Evolutionary conservation across 2,113 vertebrate species (phyloP).

Genomic region (Zapornia atra): DNA sequence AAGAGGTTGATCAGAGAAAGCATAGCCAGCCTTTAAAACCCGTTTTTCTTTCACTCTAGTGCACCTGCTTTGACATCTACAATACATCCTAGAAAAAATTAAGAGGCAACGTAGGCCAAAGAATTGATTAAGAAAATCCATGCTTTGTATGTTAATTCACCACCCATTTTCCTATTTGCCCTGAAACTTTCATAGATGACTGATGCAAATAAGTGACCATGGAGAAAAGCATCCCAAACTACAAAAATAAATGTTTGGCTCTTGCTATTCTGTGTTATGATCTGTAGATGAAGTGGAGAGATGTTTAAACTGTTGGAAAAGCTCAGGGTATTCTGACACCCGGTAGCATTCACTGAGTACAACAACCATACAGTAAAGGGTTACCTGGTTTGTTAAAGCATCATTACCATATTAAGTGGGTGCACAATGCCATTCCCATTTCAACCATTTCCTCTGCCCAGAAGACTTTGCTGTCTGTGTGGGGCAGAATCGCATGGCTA

Average conservation of each 20-base stretch:
- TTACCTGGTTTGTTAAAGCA: neutral
- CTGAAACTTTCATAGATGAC: neutral
- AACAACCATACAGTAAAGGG: fast-evolving
- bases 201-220: neutral
- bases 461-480: fast-evolving
- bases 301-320: neutral
- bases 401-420: neutral
- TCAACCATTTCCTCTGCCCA: neutral
- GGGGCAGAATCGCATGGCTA: neutral
- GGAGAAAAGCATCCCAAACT: neutral
- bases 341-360: neutral
- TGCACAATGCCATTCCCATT: neutral
- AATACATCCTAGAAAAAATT: neutral
- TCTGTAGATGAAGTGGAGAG: neutral
- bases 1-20: neutral
- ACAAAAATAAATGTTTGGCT: neutral
- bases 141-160: neutral
- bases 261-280: neutral
- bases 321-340: fast-evolving
- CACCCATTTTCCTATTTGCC: neutral
- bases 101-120: neutral
- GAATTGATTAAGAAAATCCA: neutral
- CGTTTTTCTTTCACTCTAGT: neutral
- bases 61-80: neutral
- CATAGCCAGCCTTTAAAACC: neutral